These are phyloP conservation scores for Hetaerina titia DNA, from an alignment of 2,888 invertebrate genomes.

Conservation along the genomic window DNA sequence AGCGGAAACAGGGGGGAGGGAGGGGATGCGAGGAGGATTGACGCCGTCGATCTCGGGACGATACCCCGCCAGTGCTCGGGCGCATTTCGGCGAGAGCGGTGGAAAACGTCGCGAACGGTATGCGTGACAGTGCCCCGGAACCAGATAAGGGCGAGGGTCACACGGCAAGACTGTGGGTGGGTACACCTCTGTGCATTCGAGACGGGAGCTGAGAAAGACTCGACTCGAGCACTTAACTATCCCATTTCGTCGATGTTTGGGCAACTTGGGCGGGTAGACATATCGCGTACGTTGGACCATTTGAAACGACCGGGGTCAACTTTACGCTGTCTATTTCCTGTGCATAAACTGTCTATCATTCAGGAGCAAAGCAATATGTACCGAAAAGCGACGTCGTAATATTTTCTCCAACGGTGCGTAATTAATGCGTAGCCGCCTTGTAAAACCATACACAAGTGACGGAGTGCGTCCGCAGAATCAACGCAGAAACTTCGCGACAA, in stretches of 20 bases:
- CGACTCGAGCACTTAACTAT: not conserved
- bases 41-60: not conserved
- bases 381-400: not conserved
- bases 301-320: not conserved
- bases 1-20: not conserved
- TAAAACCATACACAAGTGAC: too few relatives aligned
- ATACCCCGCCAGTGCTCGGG: not conserved
- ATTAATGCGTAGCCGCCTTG: too few relatives aligned
- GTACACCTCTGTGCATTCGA: too few relatives aligned
- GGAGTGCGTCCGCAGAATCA: too few relatives aligned
- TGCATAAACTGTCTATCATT: not conserved
- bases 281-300: not conserved
- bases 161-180: not conserved
- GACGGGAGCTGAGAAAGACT: not conserved
- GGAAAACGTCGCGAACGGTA: not conserved
- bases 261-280: not conserved
- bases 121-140: not conserved
- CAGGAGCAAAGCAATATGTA: not conserved
- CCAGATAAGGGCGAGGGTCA: not conserved
- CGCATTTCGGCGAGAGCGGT: not conserved
- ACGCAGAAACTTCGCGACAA: too few relatives aligned
- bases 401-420: too few relatives aligned
- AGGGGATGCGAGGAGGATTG: not conserved
- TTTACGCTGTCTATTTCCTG: not conserved
- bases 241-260: conserved; percentile 17